Percentiles rank a stretch among this genome's conserved stretches.
These are phyloP conservation scores for Dendrocincla fuliginosa DNA, from an alignment of 2,797 vertebrate genomes.

Conservation along the genomic window DNA sequence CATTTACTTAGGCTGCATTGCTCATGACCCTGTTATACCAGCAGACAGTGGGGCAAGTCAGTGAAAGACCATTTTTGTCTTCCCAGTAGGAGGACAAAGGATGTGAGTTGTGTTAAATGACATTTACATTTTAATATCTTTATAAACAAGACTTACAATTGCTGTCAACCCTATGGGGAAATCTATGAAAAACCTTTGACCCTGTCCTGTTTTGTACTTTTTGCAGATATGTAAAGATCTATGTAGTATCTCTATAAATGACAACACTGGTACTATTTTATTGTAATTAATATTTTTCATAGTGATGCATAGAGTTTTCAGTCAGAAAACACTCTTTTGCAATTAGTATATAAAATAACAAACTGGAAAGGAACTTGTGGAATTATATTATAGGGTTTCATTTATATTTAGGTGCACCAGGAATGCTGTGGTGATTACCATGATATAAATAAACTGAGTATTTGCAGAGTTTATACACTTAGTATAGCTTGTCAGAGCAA, in stretches of 20 bases:
- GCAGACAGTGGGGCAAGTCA: neutral
- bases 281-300: neutral
- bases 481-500: neutral
- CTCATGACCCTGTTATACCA: constrained; percentile 7
- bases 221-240: neutral
- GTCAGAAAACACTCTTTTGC: neutral
- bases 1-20: constrained; percentile 32
- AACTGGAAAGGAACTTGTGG: neutral
- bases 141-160: neutral
- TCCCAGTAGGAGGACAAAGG: neutral
- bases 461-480: neutral
- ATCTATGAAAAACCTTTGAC: neutral
- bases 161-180: neutral
- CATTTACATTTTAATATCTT: neutral
- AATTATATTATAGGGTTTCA: constrained; percentile 11
- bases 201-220: neutral
- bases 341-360: neutral
- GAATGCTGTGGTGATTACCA: neutral
- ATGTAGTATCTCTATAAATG: neutral
- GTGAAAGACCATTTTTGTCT: neutral
- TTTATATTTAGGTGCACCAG: constrained; percentile 4
- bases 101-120: neutral
- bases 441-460: constrained; percentile 8
- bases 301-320: neutral
- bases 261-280: neutral